Evolutionary conservation across 2,797 vertebrate species (phyloP), one percentile per base, ranked within the genome.

Genomic region (Cottoperca gobio): DNA sequence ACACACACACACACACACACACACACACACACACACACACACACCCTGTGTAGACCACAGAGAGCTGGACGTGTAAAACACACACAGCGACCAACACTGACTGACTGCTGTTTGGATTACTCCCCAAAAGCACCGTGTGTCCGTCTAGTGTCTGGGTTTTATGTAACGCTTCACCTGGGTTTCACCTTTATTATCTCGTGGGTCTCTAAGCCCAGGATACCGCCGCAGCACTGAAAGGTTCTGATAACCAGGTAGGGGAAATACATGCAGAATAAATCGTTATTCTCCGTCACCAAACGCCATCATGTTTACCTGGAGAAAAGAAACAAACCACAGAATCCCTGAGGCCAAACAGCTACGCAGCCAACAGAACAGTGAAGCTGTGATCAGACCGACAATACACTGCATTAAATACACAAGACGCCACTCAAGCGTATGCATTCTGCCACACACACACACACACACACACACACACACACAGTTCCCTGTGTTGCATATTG

Each of bases 81-180:
- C 28, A 9, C 13, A 21, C 37, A 73, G 62, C 59, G 26, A 64
- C 43, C 42, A 50, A 45, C 49, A 46, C 42, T 39, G 16, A 82
- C 52, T 35, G 65, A 64, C 63, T 49, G 66, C 65, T 67, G 45
- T 62, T 62, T 83, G 70, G 65, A 76, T 57, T 69, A 37, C 9
- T 2, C 23, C 64, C 60, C 50, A 33, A 54, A 60, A 61, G 65
- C 24, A 21, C 10, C 14, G 37, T 46, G 53, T 71, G 17, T 60
- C 23, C 39, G 23, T 68, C 42, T 77, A 2, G 24, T 61, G 45
- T 73, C 58, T 54, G 26, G 7, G 13, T 26, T 61, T 76, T 75
- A 77, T 52, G 8, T 48, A 72, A 70, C 63, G 68, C 46, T 2
- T 69, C 33, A 46, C 31, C 19, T 64, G 50, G 23, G 43, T 31